These are phyloP conservation scores for Parapsyche elsis DNA, from an alignment of 1,140 invertebrate species.

Conservation along the genomic window DNA sequence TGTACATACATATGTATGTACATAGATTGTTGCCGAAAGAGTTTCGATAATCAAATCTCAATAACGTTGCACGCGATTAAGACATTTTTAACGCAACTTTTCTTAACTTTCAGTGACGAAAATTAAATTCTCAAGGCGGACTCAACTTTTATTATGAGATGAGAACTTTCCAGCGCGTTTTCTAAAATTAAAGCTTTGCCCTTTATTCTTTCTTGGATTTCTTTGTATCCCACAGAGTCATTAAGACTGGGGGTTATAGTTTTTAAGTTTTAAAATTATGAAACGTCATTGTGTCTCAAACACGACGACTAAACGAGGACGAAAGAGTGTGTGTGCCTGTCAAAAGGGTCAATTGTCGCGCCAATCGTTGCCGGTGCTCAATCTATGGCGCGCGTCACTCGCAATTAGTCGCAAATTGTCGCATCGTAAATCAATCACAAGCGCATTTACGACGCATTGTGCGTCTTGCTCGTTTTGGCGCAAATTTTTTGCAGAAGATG, in stretches of 20 bases:
- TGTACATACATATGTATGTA: background rate
- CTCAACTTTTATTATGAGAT: too few species aligned
- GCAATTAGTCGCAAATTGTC: slow-evolving; percentile 39
- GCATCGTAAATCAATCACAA: slow-evolving; percentile 43
- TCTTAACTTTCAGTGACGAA: too few species aligned
- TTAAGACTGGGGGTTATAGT: background rate
- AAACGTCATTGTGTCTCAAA: too few species aligned
- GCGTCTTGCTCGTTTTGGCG: background rate
- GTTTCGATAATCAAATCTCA: too few species aligned
- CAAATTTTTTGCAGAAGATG: background rate
- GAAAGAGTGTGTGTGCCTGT: background rate
- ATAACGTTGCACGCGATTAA: too few species aligned
- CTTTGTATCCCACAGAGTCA: background rate
- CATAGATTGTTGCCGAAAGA: background rate
- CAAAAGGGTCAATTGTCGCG: slow-evolving; percentile 31
- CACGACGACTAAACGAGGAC: background rate
- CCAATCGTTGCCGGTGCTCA: slow-evolving; percentile 29
- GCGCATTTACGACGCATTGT: background rate
- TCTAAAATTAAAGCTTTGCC: too few species aligned
- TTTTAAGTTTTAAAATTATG: too few species aligned
- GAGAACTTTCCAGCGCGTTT: too few species aligned
- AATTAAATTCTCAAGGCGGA: too few species aligned
- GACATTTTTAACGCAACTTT: too few species aligned
- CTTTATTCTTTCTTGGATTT: too few species aligned
- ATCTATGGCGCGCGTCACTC: slow-evolving; percentile 36